A percentile compares a stretch with the other conserved stretches of the same genome.
Conservation (phyloP, 92 coral and sea anemone genomes). For the Umimayanthus kanabou region DNA sequence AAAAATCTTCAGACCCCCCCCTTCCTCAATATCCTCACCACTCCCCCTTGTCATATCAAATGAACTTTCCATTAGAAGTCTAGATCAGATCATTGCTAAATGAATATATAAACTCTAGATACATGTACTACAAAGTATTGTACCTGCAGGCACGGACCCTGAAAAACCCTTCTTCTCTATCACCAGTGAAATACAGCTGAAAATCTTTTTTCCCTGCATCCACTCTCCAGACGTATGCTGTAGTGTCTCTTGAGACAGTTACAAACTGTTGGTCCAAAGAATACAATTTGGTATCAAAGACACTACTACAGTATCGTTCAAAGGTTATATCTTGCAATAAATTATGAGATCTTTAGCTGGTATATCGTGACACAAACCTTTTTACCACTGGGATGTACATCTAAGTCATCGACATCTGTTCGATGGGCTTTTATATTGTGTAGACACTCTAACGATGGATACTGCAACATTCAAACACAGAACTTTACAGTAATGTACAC, state of each 20-base stretch:
- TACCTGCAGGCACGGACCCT: slow-evolving; percentile 99
- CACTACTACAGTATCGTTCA: not conserved
- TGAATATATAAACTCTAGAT: no score
- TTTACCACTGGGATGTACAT: slow-evolving; percentile 89
- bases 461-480: slow-evolving; percentile 50
- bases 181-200: slow-evolving; percentile 87
- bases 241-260: slow-evolving; percentile 97
- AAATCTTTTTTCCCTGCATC: slow-evolving; percentile 96
- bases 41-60: no score
- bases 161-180: slow-evolving; percentile 80
- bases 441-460: slow-evolving; percentile 91
- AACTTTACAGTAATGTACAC: not conserved
- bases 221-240: slow-evolving; percentile 93
- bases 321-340: not conserved
- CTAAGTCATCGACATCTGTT: slow-evolving; percentile 98
- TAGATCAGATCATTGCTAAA: no score
- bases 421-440: slow-evolving; percentile 87
- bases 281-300: not conserved
- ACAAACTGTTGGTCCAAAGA: slow-evolving; percentile 72
- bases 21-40: no score
- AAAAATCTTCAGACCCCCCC: no score
- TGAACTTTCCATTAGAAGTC: no score
- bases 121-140: no score
- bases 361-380: slow-evolving; percentile 57
- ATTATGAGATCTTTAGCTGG: not conserved